Base-by-base conservation (phyloP, 1,140 invertebrate genomes). In the Sinonovacula constricta region DNA sequence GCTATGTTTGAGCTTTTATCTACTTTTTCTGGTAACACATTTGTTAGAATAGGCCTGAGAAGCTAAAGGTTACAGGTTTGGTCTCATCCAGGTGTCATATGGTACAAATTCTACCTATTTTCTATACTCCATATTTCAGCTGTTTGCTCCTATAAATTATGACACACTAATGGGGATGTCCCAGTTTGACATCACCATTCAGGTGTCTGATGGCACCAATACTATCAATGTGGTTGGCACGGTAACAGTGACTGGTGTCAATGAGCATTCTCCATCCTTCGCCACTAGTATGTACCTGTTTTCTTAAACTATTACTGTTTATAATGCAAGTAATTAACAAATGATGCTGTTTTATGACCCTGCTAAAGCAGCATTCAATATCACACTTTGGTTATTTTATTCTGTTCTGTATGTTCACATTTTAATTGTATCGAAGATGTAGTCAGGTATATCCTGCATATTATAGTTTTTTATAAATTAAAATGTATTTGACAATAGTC, bases 221-320 rank as follows among this genome's bases (percentile, higher is more conserved):
- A 74, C 53, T 0, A 39, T 84, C 10, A 22, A 77, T 24, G 78
- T 87, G 0, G 26, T 31, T 0, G 85, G 81, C 14, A 67, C 75
- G 4, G 78, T 89, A 1, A 79, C 36, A 12, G 49, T 89, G 2
- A 74, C 51, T 5, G 62, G 70, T 24, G 72, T 84, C 7, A 88
- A 89, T 79, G 86, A 89, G 57, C 22, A 39, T 39, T 57, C 68
- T 5, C 88, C 84, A 10, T 31, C 34, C 2, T 88, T 88, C 57
- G 39, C 80, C 22, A 53, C 57, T 24, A 70, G 68, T 70, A 15
- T 28, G n/a, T n/a, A n/a, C n/a, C n/a, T n/a, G n/a, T n/a, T n/a
- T n/a, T n/a, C n/a, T n/a, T n/a, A n/a, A n/a, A n/a, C n/a, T n/a
- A n/a, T n/a, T n/a, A n/a, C n/a, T n/a, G n/a, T n/a, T n/a, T n/a